Percentiles rank a stretch among this genome's conserved stretches.
These are phyloP conservation scores for Tapera naevia DNA, from an alignment of 2,797 vertebrate genomes.

Conservation along the genomic window DNA sequence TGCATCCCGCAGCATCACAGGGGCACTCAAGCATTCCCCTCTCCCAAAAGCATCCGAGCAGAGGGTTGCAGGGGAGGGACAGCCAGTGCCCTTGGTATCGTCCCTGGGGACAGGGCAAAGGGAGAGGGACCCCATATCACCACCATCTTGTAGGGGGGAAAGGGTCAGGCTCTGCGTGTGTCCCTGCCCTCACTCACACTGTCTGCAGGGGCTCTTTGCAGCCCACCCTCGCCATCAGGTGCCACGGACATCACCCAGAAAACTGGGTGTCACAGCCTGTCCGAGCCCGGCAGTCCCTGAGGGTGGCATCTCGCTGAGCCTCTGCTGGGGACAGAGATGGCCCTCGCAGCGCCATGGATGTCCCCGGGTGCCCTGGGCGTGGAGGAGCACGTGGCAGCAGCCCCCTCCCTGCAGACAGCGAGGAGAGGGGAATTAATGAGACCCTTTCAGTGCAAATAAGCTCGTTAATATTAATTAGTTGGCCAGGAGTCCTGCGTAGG, in stretches of 20 bases:
- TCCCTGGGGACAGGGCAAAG: neutral
- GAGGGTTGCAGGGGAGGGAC: neutral
- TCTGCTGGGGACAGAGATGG: fast-evolving
- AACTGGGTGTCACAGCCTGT: neutral
- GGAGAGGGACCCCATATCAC: neutral
- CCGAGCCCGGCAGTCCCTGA: fast-evolving
- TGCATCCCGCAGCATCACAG: fast-evolving
- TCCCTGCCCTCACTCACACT: neutral
- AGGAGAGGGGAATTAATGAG: slow-evolving; percentile 1
- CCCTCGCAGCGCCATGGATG: fast-evolving
- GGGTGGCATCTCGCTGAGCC: neutral
- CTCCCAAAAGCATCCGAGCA: fast-evolving
- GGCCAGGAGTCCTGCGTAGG: neutral
- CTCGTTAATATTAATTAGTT: neutral
- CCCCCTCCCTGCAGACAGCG: fast-evolving
- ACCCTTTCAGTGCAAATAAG: too few species aligned
- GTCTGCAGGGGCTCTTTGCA: fast-evolving
- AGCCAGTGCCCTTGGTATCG: fast-evolving
- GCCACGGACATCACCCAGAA: neutral
- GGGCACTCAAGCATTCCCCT: neutral
- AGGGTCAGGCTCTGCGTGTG: fast-evolving
- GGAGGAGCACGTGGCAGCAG: neutral
- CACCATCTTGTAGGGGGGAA: neutral
- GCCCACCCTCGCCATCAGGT: neutral
- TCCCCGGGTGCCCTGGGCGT: neutral